Percentiles rank a stretch among this genome's conserved stretches.
phyloP scores from a whole-genome alignment of 1,140 invertebrate genomes.

The Plectrocnemia conspersa region DNA sequence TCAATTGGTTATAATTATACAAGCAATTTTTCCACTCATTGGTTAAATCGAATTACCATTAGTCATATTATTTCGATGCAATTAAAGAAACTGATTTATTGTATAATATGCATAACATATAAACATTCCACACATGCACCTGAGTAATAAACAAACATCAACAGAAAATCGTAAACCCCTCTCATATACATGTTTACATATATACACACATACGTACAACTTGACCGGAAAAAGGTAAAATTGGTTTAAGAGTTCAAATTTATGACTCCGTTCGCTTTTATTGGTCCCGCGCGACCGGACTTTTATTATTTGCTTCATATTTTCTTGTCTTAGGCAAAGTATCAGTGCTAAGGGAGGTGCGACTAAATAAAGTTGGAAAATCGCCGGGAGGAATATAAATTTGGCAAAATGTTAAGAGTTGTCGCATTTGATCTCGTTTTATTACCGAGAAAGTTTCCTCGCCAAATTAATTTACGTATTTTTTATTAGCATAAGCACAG shows the following conservation, averaged over 20 bases:
- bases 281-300: slow-evolving; percentile 13
- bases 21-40: too few relatives aligned
- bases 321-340: slow-evolving; percentile 14
- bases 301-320: slow-evolving; percentile 27
- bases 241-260: slow-evolving; percentile 21
- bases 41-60: too few relatives aligned
- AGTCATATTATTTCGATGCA: too few relatives aligned
- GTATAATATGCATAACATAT: too few relatives aligned
- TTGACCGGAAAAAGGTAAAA: slow-evolving; percentile 22
- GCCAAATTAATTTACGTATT: too few relatives aligned
- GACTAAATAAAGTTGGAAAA: slow-evolving; percentile 24
- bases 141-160: too few relatives aligned
- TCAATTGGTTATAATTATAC: too few relatives aligned
- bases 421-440: slow-evolving; percentile 13
- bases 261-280: slow-evolving; percentile 13
- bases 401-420: slow-evolving; percentile 14
- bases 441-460: slow-evolving; percentile 14
- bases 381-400: slow-evolving; percentile 24
- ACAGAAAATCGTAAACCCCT: too few relatives aligned
- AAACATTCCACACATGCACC: too few relatives aligned
- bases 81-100: too few relatives aligned
- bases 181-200: too few relatives aligned
- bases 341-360: neutral
- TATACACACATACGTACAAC: neutral
- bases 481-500: too few relatives aligned